These are phyloP conservation scores for Pseudanteris insignis DNA, from an alignment of 2,888 invertebrate species.

Conservation along the genomic window DNA sequence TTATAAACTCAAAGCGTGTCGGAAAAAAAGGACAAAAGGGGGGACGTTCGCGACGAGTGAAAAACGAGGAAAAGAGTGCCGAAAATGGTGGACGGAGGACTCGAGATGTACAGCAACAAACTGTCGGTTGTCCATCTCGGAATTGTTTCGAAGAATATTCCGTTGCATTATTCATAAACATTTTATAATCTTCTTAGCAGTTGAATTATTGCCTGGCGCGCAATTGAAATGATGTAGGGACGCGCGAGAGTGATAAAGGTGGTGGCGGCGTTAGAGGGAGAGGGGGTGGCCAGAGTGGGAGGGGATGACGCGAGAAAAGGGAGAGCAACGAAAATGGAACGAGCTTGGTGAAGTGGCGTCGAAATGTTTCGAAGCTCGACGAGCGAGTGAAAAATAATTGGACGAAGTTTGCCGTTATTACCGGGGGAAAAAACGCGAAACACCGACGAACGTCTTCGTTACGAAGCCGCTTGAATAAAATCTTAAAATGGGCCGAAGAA, in stretches of 20 bases:
- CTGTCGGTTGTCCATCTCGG: slow-evolving; percentile 10
- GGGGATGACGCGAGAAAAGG: slow-evolving; percentile 22
- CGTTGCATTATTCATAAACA: slow-evolving; percentile 63
- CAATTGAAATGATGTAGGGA: slow-evolving; percentile 54
- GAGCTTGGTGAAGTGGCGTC: slow-evolving; percentile 57
- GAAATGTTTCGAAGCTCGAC: slow-evolving; percentile 57
- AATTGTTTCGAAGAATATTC: slow-evolving; percentile 51
- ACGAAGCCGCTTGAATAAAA: slow-evolving; percentile 32
- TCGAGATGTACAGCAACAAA: slow-evolving; percentile 7
- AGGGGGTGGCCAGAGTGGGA: slow-evolving; percentile 9
- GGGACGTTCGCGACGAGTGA: neutral
- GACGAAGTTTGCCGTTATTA: slow-evolving; percentile 60
- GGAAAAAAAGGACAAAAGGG: neutral
- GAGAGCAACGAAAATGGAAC: slow-evolving; percentile 49
- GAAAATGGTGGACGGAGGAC: too few species aligned
- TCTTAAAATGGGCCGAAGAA: slow-evolving; percentile 10
- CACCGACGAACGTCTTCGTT: slow-evolving; percentile 30
- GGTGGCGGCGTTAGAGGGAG: slow-evolving; percentile 12
- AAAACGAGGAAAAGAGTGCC: too few species aligned
- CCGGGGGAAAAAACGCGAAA: slow-evolving; percentile 31
- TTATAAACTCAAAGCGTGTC: too few species aligned
- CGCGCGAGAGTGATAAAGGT: slow-evolving; percentile 23
- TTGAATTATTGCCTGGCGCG: slow-evolving; percentile 56
- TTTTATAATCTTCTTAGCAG: slow-evolving; percentile 61
- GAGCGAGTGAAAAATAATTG: slow-evolving; percentile 60